Evolutionary conservation across 2,888 invertebrate genomes (phyloP).

Genomic region (Caenorhabditis virilis): DNA sequence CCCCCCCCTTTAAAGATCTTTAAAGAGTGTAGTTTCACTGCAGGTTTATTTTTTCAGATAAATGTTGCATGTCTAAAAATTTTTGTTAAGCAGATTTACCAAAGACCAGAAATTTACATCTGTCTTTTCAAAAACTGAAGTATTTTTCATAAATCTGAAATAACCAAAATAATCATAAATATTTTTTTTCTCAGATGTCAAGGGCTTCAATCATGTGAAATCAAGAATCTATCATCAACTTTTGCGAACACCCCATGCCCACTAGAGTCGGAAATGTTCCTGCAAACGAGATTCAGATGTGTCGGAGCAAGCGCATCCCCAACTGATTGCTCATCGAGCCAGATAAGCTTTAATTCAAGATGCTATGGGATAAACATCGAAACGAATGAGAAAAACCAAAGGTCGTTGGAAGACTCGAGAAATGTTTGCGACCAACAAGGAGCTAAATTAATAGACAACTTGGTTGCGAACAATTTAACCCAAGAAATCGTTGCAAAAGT

Average conservation of each 20-base stretch:
- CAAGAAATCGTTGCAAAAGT: constrained; percentile 10
- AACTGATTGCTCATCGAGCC: constrained; percentile 17
- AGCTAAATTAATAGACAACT: neutral
- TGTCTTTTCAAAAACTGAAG: too few relatives aligned
- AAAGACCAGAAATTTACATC: too few relatives aligned
- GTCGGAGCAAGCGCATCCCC: neutral
- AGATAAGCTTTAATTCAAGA: constrained; percentile 31
- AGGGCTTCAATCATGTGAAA: constrained; percentile 41
- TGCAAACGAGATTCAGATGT: constrained; percentile 48
- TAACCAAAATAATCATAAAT: too few relatives aligned
- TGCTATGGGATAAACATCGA: constrained; percentile 38
- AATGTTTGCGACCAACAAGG: constrained; percentile 1
- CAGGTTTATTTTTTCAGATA: too few relatives aligned
- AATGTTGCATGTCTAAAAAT: too few relatives aligned
- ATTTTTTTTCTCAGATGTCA: too few relatives aligned
- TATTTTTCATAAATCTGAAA: too few relatives aligned
- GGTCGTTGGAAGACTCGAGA: constrained; percentile 15
- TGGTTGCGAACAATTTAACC: neutral
- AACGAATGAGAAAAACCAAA: constrained; percentile 28
- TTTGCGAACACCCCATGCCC: constrained; percentile 45
- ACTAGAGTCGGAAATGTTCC: constrained; percentile 29
- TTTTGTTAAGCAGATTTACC: too few relatives aligned
- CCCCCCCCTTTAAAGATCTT: too few relatives aligned
- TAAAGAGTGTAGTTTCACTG: too few relatives aligned
- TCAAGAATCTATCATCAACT: constrained; percentile 22